Evolutionary conservation across 1,140 invertebrate species (phyloP).

Genomic region (Neodiprion virginianus): DNA sequence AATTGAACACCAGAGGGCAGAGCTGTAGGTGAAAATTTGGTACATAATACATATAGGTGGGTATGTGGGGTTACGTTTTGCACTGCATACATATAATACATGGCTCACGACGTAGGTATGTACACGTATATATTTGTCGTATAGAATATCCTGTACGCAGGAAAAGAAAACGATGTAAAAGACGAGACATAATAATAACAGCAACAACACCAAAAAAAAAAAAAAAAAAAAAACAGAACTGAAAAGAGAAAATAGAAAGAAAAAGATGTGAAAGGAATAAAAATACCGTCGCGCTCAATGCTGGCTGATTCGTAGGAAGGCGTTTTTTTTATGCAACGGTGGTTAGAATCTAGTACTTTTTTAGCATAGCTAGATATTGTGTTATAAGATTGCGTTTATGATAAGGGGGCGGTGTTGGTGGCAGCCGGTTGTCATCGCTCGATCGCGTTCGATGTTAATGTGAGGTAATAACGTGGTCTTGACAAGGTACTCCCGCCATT

Average conservation of each 20-base stretch:
- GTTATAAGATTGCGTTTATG: too few species aligned
- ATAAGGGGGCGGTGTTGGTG: background rate
- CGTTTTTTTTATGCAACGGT: too few species aligned
- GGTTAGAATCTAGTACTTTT: too few species aligned
- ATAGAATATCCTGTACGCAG: too few species aligned
- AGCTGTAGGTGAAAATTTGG: background rate
- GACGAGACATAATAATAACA: background rate
- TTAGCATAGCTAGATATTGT: too few species aligned
- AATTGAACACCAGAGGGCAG: slow-evolving; percentile 57
- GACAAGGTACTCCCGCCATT: slow-evolving; percentile 6
- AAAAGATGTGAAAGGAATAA: background rate
- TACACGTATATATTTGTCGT: too few species aligned
- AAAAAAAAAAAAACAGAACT: background rate
- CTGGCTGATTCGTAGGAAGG: too few species aligned
- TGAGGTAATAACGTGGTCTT: background rate
- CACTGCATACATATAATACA: too few species aligned
- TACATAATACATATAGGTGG: too few species aligned
- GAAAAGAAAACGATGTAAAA: background rate
- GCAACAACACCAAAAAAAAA: too few species aligned
- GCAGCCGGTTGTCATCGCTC: background rate
- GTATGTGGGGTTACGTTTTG: too few species aligned
- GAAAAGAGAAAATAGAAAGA: background rate
- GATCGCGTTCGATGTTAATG: background rate
- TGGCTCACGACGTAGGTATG: too few species aligned
- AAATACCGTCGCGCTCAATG: background rate